Conservation (phyloP, 1,140 invertebrate species). For the Pseudomyrmex concolor region DNA sequence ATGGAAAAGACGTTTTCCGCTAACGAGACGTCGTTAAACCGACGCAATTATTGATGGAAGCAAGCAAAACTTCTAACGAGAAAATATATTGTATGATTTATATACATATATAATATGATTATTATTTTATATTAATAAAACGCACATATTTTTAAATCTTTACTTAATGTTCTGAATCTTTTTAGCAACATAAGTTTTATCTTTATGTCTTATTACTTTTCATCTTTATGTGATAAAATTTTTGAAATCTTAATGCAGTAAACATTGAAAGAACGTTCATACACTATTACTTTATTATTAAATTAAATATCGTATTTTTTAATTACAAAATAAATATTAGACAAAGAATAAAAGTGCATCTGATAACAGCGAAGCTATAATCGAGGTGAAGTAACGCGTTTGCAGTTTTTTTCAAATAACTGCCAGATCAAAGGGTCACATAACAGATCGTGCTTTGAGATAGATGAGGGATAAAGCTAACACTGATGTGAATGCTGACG, state of each 20-base stretch:
- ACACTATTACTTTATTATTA: too few relatives aligned
- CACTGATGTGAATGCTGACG: conserved; percentile 51
- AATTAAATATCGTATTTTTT: too few relatives aligned
- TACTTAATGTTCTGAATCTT: neutral
- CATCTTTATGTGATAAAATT: neutral
- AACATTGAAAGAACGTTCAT: too few relatives aligned
- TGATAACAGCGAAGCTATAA: neutral
- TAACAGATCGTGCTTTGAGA: conserved; percentile 53
- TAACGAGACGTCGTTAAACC: conserved; percentile 77
- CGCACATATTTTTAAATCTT: too few relatives aligned
- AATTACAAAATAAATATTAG: conserved; percentile 1
- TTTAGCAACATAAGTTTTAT: neutral
- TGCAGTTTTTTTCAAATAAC: conserved; percentile 43
- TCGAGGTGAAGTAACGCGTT: conserved; percentile 26
- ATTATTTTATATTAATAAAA: neutral
- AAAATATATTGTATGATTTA: conserved; percentile 36
- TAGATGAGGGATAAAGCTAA: conserved; percentile 70
- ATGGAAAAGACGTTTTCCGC: conserved; percentile 60
- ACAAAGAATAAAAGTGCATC: neutral
- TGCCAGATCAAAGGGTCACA: conserved; percentile 19
- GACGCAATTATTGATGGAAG: conserved; percentile 74
- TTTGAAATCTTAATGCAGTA: neutral
- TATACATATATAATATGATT: conserved; percentile 27
- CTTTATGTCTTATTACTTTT: neutral
- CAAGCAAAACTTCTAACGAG: conserved; percentile 22